Evolutionary conservation across 2,888 invertebrate species (phyloP).

Genomic region (Coelopa pilipes): DNA sequence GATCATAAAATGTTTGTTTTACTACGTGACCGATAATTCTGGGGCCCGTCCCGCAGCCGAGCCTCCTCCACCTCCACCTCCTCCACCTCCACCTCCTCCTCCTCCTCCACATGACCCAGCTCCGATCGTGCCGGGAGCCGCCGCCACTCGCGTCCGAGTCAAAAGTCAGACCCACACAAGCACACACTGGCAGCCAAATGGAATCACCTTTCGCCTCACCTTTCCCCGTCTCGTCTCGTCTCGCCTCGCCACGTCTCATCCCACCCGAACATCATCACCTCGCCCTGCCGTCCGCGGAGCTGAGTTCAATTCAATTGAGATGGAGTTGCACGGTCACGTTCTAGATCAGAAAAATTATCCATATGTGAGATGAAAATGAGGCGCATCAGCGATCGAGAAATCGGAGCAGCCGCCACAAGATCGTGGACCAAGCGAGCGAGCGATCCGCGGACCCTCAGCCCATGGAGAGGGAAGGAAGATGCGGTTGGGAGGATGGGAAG

Average conservation of each 20-base stretch:
- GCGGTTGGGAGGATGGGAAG: no score
- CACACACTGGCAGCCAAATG: constrained; percentile 17
- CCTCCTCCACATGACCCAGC: background rate
- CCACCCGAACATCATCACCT: background rate
- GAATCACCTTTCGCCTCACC: constrained; percentile 18
- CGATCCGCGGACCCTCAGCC: no score
- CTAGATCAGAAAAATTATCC: constrained; percentile 48
- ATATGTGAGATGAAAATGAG: constrained; percentile 55
- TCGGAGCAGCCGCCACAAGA: constrained; percentile 9
- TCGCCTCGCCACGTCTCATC: background rate
- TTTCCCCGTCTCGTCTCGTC: background rate
- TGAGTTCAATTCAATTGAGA: constrained; percentile 33
- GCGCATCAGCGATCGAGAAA: constrained; percentile 35
- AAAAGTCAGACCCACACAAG: constrained; percentile 24
- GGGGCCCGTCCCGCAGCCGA: background rate
- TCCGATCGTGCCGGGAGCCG: background rate
- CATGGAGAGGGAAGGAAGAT: no score
- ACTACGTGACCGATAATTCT: constrained; percentile 63
- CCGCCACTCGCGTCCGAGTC: constrained; percentile 22
- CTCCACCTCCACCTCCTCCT: background rate
- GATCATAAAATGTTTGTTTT: constrained; percentile 66
- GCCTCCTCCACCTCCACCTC: background rate
- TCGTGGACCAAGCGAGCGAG: no score
- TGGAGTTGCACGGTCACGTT: constrained; percentile 45
- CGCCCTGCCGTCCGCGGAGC: background rate